phyloP scores from a whole-genome alignment of 2,888 invertebrate genomes.

The Itoplectis maculator region DNA sequence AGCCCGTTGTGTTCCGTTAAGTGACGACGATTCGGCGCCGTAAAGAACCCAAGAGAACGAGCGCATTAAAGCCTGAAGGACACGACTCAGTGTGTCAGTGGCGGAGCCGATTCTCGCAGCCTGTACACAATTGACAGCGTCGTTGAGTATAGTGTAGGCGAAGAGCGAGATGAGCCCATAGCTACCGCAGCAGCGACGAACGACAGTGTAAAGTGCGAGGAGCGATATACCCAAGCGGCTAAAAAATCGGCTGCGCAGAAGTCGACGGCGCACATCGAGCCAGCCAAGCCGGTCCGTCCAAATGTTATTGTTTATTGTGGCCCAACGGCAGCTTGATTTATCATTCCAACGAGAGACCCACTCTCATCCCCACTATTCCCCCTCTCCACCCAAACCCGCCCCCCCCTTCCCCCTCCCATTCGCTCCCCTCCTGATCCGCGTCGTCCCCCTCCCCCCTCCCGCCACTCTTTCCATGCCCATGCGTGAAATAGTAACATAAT shows the following conservation, averaged over 20 bases:
- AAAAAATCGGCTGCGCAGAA: slow-evolving; percentile 48
- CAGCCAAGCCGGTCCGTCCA: slow-evolving; percentile 72
- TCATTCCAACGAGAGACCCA: slow-evolving; percentile 75
- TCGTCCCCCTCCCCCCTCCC: slow-evolving; percentile 39
- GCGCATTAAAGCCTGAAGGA: neutral
- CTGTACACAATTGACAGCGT: slow-evolving; percentile 16
- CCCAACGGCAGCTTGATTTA: slow-evolving; percentile 82
- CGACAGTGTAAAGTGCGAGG: neutral
- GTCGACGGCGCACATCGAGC: slow-evolving; percentile 42
- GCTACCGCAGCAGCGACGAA: neutral
- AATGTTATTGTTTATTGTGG: slow-evolving; percentile 82
- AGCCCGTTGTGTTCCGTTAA: slow-evolving; percentile 28
- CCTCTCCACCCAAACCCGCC: neutral
- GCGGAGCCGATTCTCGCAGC: neutral
- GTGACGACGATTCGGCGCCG: no score
- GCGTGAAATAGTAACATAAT: slow-evolving; percentile 84
- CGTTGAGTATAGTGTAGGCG: neutral
- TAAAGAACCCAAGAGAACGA: neutral
- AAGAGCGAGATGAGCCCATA: neutral
- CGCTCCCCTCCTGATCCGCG: neutral
- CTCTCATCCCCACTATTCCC: slow-evolving; percentile 9
- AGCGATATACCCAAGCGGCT: neutral
- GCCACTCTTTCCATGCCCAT: slow-evolving; percentile 74
- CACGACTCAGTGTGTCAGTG: neutral
- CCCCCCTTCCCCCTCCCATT: neutral